Base-by-base conservation (phyloP, 2,888 invertebrate genomes). In the Oconnorella tubifera region DNA sequence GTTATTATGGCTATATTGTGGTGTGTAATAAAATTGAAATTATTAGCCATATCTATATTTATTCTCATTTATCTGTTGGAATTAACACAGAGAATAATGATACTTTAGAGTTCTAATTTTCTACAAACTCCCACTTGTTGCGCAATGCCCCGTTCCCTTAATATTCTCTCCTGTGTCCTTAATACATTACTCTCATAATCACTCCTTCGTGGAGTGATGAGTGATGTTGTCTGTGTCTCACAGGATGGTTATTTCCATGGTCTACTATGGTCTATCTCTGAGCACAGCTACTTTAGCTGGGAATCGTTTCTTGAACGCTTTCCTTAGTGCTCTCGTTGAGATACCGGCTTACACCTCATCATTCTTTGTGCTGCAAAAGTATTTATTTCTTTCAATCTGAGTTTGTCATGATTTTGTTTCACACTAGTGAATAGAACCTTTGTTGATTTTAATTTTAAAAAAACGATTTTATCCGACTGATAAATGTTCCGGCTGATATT, bases 251-350 rank as follows among this genome's bases (percentile, higher is more conserved):
- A 72, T 75, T 51, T 70, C 70, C 6, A 62, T 76, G 53, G 74
- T 75, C 14, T 77, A 77, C 62, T 76, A 76, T 60, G 77, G 75
- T 0, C 63, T 77, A 56, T 74, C 75, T 19, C 66, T 77, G 29
- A 74, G 74, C 23, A 76, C 77, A 4, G 67, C 73, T 1, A 70
- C 72, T 28, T 67, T 76, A 28, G 74, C 76, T 27, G 77, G 77
- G 29, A 70, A 76, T 63, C 67, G 75, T 32, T 77, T 73, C 59
- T 56, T 76, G 49, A 73, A 73, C 63, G 66, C 63, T 56, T 72
- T 73, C 62, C 62, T 73, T 40, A 73, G 67, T 50, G 73, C 70
- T 23, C 51, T 71, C 6, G 72, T 73, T n/a, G 73, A 73, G 59
- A 67, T 73, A 27, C 73, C 73, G 2, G 72, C 73, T 31, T 73